These are phyloP conservation scores for Ricordea florida DNA, from an alignment of 92 coral and sea anemone genomes.

Conservation along the genomic window DNA sequence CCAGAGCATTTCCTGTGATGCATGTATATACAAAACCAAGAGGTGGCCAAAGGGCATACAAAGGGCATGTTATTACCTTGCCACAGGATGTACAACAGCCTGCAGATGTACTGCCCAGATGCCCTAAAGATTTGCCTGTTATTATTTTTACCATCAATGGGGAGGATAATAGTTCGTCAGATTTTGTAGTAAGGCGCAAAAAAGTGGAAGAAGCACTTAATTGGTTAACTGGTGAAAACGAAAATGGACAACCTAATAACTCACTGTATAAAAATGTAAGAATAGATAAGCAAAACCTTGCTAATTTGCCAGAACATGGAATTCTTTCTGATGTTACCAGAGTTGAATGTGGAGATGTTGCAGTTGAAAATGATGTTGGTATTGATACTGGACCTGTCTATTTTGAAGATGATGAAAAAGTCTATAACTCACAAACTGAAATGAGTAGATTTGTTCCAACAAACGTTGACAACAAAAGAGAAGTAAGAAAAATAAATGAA, in stretches of 20 bases:
- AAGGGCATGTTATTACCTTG: conserved; percentile 52
- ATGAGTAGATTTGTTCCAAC: conserved; percentile 56
- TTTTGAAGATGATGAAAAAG: conserved; percentile 36
- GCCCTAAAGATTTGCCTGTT: conserved; percentile 18
- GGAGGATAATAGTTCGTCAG: no score
- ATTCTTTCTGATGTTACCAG: no score
- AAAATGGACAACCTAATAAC: conserved; percentile 38
- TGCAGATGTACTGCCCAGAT: conserved; percentile 24
- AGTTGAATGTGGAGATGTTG: conserved; percentile 4
- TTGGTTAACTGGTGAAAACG: not conserved
- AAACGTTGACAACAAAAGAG: conserved; percentile 17
- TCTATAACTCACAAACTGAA: conserved; percentile 37
- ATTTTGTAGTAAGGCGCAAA: no score
- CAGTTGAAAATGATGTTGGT: not conserved
- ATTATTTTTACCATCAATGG: no score
- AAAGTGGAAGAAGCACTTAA: no score
- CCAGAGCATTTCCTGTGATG: conserved; percentile 56
- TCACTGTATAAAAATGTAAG: conserved; percentile 5
- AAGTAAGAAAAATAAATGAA: not conserved
- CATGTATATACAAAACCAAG: conserved; percentile 52
- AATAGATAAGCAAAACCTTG: not conserved
- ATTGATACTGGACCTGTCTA: conserved; percentile 46
- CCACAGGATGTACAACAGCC: conserved; percentile 61
- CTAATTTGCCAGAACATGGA: not conserved
- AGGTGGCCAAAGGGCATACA: conserved; percentile 62